Evolutionary conservation across 2,797 vertebrate genomes (phyloP).

Genomic region (Tiaroga cobitis): DNA sequence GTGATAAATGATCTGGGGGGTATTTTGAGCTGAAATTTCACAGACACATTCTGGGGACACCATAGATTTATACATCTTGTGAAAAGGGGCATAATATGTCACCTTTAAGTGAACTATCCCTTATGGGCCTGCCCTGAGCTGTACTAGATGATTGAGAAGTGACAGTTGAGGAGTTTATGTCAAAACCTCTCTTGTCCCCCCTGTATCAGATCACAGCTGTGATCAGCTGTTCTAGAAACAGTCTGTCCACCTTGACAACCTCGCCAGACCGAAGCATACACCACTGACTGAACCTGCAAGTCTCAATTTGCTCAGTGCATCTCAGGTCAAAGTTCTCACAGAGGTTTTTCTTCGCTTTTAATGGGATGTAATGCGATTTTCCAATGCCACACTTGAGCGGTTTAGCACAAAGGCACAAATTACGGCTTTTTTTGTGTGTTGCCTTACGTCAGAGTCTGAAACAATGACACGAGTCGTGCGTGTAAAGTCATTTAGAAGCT

Average conservation of each 20-base stretch:
- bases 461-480: background rate
- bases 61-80: too few species aligned
- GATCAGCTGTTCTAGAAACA: conserved; percentile 5
- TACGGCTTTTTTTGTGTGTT: conserved; percentile 29
- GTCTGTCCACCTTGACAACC: conserved; percentile 13
- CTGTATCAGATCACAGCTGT: conserved; percentile 35
- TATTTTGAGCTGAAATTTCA: too few species aligned
- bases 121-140: conserved; percentile 8
- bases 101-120: background rate
- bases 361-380: conserved; percentile 64
- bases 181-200: conserved; percentile 9
- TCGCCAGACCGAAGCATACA: conserved; percentile 47
- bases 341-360: conserved; percentile 53
- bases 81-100: too few species aligned
- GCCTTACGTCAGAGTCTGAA: background rate
- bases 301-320: conserved; percentile 59
- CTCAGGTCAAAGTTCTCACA: conserved; percentile 63
- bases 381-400: conserved; percentile 58
- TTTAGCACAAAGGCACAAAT: conserved; percentile 63
- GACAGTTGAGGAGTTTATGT: conserved; percentile 41
- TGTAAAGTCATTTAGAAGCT: conserved; percentile 14
- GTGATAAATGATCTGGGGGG: too few species aligned
- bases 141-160: conserved; percentile 32
- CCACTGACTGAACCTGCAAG: conserved; percentile 61
- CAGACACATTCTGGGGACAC: too few species aligned